Conservation (phyloP, 2,888 invertebrate genomes). For the Cryptus armator region DNA sequence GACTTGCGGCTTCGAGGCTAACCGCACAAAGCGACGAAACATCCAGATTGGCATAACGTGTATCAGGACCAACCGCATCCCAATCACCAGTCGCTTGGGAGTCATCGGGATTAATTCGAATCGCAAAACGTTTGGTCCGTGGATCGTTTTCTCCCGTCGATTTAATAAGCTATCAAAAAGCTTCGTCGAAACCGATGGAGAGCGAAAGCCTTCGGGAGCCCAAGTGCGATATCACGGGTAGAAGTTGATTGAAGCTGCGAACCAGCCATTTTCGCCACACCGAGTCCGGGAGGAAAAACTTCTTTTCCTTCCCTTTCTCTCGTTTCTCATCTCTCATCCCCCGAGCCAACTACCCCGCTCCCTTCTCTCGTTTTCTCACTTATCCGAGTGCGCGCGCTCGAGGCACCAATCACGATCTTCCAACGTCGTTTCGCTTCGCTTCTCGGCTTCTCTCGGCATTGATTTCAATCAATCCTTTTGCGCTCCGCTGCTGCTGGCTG, state of each 20-base stretch:
- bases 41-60: neutral
- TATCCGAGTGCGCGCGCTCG: conserved; percentile 53
- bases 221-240: neutral
- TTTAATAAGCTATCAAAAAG: conserved; percentile 26
- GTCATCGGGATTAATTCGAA: neutral
- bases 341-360: conserved; percentile 3
- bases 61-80: neutral
- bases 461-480: conserved; percentile 79
- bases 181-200: conserved; percentile 37
- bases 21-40: neutral
- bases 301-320: conserved; percentile 32
- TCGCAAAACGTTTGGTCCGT: neutral
- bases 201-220: conserved; percentile 25
- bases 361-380: conserved; percentile 46
- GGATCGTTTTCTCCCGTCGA: neutral
- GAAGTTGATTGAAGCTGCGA: conserved; percentile 50
- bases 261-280: conserved; percentile 50
- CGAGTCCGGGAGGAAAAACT: conserved; percentile 36
- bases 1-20: neutral
- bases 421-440: conserved; percentile 36
- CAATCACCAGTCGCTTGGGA: neutral
- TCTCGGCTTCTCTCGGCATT: conserved; percentile 71
- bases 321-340: conserved; percentile 26
- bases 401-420: conserved; percentile 68
- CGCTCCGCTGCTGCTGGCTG: conserved; percentile 39